A percentile compares a stretch with the other conserved stretches of the same genome.
Evolutionary conservation across 2,888 invertebrate genomes (phyloP).

Genomic region (Parnassius smintheus): DNA sequence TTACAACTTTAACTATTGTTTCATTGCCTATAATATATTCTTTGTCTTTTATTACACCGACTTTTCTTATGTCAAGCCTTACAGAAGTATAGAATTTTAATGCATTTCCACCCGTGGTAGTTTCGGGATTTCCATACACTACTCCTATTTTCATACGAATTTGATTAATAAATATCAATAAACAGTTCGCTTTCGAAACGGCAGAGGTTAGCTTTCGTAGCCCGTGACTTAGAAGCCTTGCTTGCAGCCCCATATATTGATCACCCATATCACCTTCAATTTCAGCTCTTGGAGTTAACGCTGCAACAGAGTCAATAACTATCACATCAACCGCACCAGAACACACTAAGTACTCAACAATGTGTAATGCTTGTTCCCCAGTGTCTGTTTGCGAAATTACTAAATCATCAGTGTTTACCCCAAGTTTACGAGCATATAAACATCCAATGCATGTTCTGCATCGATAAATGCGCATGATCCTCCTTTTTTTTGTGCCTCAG

Average conservation of each 20-base stretch:
- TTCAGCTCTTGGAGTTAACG: constrained; percentile 11
- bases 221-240: constrained; percentile 7
- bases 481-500: constrained; percentile 11
- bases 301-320: constrained; percentile 12
- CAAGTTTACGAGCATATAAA: constrained; percentile 9
- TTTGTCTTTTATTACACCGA: not conserved
- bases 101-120: constrained; percentile 4
- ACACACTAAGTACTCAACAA: constrained; percentile 10
- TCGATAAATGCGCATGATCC: constrained; percentile 12
- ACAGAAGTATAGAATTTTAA: constrained; percentile 5
- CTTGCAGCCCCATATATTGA: constrained; percentile 12
- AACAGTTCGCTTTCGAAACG: not conserved
- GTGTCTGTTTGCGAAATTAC: constrained; percentile 13
- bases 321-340: constrained; percentile 11
- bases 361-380: constrained; percentile 14
- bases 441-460: constrained; percentile 16
- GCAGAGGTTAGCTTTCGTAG: constrained; percentile 1
- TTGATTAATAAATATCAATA: constrained; percentile 13
- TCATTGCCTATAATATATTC: constrained; percentile 6
- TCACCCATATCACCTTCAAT: constrained; percentile 19
- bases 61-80: constrained; percentile 1
- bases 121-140: constrained; percentile 15
- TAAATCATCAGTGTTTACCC: constrained; percentile 9
- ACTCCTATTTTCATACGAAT: constrained; percentile 15
- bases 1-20: constrained; percentile 13